Conservation (phyloP, 2,113 vertebrate genomes). For the Aegithalos caudatus region DNA sequence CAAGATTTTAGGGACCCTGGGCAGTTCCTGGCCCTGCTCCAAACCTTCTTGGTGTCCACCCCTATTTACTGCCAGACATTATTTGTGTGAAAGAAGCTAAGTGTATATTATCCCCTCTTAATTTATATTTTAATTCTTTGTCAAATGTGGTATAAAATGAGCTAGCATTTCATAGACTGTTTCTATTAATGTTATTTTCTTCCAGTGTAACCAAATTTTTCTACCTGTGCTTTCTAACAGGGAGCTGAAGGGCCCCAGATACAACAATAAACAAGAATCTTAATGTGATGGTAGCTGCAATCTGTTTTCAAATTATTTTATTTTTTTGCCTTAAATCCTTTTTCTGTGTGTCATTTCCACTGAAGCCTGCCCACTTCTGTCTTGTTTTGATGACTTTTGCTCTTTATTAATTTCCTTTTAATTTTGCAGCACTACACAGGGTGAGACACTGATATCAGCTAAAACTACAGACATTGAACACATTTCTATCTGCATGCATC, state of each 20-base stretch:
- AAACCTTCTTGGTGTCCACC: accelerated
- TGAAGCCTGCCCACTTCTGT: not conserved
- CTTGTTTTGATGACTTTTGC: not conserved
- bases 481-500: not conserved
- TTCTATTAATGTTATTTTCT: not conserved
- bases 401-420: not conserved
- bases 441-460: not conserved
- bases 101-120: not conserved
- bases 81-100: not conserved
- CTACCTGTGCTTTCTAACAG: not conserved
- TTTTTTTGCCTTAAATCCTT: not conserved
- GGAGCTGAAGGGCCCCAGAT: not conserved
- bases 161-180: too few species aligned
- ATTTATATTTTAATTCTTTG: not conserved
- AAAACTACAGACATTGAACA: not conserved
- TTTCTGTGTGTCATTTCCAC: not conserved
- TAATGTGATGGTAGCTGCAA: not conserved
- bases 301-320: not conserved
- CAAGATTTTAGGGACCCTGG: not conserved
- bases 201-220: not conserved
- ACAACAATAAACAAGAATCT: not conserved
- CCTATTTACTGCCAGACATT: accelerated
- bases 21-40: not conserved
- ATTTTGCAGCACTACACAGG: not conserved
- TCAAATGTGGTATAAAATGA: not conserved